phyloP scores from a whole-genome alignment of 2,113 vertebrate species.

The Rhodinocichla rosea region DNA sequence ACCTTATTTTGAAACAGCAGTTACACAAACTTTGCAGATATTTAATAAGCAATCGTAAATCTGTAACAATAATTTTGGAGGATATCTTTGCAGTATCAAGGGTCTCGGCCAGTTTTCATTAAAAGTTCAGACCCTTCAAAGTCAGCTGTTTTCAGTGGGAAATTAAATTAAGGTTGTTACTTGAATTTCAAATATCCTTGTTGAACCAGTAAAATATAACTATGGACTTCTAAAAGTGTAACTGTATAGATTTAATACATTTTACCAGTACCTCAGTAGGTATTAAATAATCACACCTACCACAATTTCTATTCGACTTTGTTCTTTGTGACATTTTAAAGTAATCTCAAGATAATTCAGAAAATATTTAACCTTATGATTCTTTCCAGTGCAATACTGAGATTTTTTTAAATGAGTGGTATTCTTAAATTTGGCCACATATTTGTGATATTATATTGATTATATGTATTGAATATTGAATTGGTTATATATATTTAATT shows the following conservation, averaged over 20 bases:
- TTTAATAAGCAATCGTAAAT: neutral
- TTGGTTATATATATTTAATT: too few species aligned
- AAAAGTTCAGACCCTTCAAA: neutral
- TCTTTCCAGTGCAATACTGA: neutral
- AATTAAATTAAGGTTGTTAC: neutral
- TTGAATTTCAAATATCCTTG: neutral
- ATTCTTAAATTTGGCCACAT: neutral
- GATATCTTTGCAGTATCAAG: neutral
- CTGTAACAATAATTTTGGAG: neutral
- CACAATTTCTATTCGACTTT: neutral
- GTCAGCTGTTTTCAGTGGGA: neutral
- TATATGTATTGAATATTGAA: too few species aligned
- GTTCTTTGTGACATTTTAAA: neutral
- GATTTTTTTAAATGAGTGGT: neutral
- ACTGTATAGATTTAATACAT: neutral
- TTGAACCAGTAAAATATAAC: neutral
- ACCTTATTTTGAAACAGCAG: neutral
- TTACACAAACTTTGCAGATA: neutral
- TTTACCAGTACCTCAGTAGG: neutral
- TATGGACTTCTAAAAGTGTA: neutral
- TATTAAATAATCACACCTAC: neutral
- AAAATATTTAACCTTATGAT: neutral
- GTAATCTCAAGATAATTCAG: neutral
- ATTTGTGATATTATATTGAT: neutral
- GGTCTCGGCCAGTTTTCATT: neutral